phyloP scores from a whole-genome alignment of 2,797 vertebrate genomes.

The Danio kyathit region DNA sequence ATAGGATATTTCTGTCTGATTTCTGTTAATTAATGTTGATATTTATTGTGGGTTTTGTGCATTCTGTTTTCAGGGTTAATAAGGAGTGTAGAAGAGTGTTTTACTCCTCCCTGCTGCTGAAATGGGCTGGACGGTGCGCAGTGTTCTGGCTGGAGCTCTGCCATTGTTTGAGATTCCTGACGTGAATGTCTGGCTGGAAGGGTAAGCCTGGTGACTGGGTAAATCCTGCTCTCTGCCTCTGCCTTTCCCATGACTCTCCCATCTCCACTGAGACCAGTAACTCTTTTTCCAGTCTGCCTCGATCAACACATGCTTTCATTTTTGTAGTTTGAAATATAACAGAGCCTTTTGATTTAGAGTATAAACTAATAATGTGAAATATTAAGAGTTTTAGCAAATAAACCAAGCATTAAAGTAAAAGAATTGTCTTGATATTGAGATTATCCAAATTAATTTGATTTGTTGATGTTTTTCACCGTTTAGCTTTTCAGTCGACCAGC shows the following conservation, averaged over 20 bases:
- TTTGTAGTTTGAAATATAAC: not conserved
- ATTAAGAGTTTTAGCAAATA: not conserved
- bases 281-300: conserved; percentile 35
- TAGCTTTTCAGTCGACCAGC: conserved; percentile 15
- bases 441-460: not conserved
- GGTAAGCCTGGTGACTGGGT: conserved; percentile 83
- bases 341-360: not conserved
- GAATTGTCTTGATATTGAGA: not conserved
- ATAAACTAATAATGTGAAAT: not conserved
- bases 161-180: conserved; percentile 76
- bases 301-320: conserved; percentile 4
- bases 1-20: not conserved
- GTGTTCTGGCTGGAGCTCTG: conserved; percentile 62
- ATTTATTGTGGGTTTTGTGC: not conserved
- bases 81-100: conserved; percentile 31
- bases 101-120: conserved; percentile 61
- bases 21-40: not conserved
- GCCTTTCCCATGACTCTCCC: conserved; percentile 42
- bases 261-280: conserved; percentile 20
- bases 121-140: conserved; percentile 51
- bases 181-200: conserved; percentile 78
- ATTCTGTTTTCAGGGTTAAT: conserved; percentile 22
- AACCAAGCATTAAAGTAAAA: not conserved
- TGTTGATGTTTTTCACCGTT: not conserved
- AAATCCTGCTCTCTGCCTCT: conserved; percentile 41